Percentiles rank a stretch among this genome's conserved stretches.
Conservation (phyloP, 2,113 vertebrate genomes). For the Taxidea taxus region DNA sequence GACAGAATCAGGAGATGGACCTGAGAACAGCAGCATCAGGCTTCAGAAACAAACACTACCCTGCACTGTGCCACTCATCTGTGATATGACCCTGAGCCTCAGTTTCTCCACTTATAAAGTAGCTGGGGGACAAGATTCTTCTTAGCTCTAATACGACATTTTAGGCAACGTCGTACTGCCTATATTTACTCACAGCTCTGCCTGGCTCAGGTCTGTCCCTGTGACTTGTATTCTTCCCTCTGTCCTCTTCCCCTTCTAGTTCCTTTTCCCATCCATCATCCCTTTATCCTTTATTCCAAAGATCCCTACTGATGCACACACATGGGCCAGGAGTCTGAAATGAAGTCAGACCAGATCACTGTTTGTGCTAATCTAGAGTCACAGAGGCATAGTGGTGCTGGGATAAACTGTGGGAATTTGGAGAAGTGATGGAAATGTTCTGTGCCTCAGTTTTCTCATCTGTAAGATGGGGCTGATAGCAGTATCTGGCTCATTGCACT, state of each 20-base stretch:
- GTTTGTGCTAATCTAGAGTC: background rate
- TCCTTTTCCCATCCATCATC: background rate
- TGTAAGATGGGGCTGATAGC: background rate
- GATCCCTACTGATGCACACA: rapidly evolving
- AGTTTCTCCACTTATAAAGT: background rate
- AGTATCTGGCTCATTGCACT: no score
- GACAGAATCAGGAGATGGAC: background rate
- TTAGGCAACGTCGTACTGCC: background rate
- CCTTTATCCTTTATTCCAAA: background rate
- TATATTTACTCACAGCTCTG: background rate
- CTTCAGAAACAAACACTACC: background rate
- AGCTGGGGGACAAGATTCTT: background rate
- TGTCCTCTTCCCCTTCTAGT: rapidly evolving
- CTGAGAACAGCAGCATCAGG: rapidly evolving
- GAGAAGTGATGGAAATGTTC: background rate
- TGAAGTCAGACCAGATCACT: background rate
- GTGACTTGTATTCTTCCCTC: background rate
- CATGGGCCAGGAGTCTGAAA: background rate
- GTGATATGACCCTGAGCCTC: background rate
- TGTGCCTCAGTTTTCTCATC: background rate
- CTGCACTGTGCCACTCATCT: background rate
- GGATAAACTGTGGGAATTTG: background rate
- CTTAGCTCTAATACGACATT: background rate
- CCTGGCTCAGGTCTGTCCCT: background rate
- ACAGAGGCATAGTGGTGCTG: background rate